A percentile compares a stretch with the other conserved stretches of the same genome.
Conservation (phyloP, 1,140 invertebrate genomes). For the Lerema accius region DNA sequence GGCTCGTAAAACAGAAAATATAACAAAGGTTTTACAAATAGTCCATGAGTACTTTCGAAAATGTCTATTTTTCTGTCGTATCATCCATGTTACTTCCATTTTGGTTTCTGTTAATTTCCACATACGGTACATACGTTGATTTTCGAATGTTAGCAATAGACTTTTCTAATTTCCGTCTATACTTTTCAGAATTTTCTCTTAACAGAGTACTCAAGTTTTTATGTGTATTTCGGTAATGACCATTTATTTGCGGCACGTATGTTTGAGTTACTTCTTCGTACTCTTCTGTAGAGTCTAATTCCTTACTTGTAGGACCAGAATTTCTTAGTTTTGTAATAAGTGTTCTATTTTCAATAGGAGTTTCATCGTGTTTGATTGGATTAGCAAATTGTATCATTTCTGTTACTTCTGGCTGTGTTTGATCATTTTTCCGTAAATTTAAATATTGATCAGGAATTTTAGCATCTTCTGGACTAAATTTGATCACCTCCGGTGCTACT, state of each 20-base stretch:
- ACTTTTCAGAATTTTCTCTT: slow-evolving; percentile 57
- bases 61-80: not conserved
- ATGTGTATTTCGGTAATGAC: slow-evolving; percentile 65
- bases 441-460: slow-evolving; percentile 66
- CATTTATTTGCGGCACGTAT: slow-evolving; percentile 69
- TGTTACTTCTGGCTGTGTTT: slow-evolving; percentile 23
- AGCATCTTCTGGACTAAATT: slow-evolving; percentile 71
- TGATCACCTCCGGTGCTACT: slow-evolving; percentile 60
- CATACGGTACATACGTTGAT: slow-evolving; percentile 60
- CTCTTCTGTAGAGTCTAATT: slow-evolving; percentile 35
- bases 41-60: too few species aligned
- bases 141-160: slow-evolving; percentile 45
- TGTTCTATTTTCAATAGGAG: slow-evolving; percentile 43
- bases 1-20: too few species aligned
- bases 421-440: slow-evolving; percentile 37
- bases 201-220: slow-evolving; percentile 54
- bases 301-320: slow-evolving; percentile 44
- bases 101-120: slow-evolving; percentile 66
- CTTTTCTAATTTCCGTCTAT: slow-evolving; percentile 58
- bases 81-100: slow-evolving; percentile 22
- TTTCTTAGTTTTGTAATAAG: slow-evolving; percentile 61
- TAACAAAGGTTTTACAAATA: too few species aligned
- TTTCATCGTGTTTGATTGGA: slow-evolving; percentile 5
- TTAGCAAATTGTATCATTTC: slow-evolving; percentile 16
- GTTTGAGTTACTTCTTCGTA: slow-evolving; percentile 37